These are phyloP conservation scores for Limnephilus auricula DNA, from an alignment of 2,888 invertebrate species.

Conservation along the genomic window DNA sequence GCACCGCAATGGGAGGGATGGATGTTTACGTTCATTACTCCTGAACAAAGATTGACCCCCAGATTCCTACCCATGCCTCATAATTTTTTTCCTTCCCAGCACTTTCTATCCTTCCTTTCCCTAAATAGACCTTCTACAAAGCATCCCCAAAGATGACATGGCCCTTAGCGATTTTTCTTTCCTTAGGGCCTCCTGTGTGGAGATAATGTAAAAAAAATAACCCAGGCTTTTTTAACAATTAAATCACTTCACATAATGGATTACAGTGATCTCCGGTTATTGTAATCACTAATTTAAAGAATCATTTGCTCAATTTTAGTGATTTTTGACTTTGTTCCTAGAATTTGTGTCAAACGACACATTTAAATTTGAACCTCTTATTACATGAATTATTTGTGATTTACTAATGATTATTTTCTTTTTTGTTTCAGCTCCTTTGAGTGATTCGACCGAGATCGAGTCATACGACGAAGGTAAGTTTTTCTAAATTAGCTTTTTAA, in stretches of 20 bases:
- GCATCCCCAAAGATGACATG: too few species aligned
- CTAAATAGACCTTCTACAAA: too few species aligned
- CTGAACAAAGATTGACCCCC: too few species aligned
- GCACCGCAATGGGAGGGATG: too few species aligned
- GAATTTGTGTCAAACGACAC: background rate
- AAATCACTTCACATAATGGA: background rate
- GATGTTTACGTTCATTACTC: too few species aligned
- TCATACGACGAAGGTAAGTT: conserved; percentile 78
- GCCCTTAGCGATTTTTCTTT: too few species aligned
- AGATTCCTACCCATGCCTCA: too few species aligned
- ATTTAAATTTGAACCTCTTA: background rate
- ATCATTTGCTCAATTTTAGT: background rate
- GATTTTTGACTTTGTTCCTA: background rate
- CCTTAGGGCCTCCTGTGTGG: too few species aligned
- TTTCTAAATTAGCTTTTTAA: background rate
- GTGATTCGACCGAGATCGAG: conserved; percentile 81
- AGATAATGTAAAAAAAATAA: background rate
- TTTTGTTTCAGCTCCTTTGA: conserved; percentile 82
- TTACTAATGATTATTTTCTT: conserved; percentile 67
- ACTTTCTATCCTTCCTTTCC: too few species aligned
- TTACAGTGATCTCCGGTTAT: too few species aligned
- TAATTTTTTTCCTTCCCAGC: too few species aligned
- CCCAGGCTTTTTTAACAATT: too few species aligned
- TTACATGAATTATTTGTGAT: background rate
- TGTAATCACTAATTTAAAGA: background rate